Evolutionary conservation across 2,113 vertebrate genomes (phyloP).

Genomic region (Micronisus gabar): DNA sequence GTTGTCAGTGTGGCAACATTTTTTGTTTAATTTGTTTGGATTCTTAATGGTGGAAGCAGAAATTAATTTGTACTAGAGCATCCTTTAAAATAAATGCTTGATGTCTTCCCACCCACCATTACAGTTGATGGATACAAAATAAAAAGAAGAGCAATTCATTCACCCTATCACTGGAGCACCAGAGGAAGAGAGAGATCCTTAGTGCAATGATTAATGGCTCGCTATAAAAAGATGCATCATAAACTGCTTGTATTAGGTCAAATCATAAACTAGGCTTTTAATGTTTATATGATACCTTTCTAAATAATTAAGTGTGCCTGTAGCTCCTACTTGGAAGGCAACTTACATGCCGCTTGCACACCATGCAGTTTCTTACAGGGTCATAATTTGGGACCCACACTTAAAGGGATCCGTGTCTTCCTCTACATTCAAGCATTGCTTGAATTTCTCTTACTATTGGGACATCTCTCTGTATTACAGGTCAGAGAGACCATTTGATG

Average conservation of each 20-base stretch:
- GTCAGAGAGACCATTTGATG: neutral
- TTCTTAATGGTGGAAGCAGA: neutral
- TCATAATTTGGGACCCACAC: neutral
- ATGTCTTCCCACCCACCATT: neutral
- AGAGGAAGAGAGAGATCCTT: neutral
- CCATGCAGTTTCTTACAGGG: neutral
- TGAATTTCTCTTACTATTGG: neutral
- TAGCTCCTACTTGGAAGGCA: neutral
- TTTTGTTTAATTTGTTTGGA: neutral
- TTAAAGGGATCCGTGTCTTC: neutral
- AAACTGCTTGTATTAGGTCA: conserved; percentile 46
- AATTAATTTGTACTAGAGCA: neutral
- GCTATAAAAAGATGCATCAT: conserved; percentile 51
- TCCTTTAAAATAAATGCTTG: neutral
- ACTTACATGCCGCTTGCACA: neutral
- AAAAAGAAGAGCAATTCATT: neutral
- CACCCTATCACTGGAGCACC: neutral
- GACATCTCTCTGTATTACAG: neutral
- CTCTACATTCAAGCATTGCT: neutral
- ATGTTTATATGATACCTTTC: conserved; percentile 23
- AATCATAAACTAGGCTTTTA: conserved; percentile 49
- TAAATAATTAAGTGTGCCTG: conserved; percentile 20
- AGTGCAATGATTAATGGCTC: conserved; percentile 29
- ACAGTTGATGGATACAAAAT: neutral
- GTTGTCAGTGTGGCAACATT: neutral